Base-by-base conservation (phyloP, 1,140 invertebrate species). In the Coelopa frigida region DNA sequence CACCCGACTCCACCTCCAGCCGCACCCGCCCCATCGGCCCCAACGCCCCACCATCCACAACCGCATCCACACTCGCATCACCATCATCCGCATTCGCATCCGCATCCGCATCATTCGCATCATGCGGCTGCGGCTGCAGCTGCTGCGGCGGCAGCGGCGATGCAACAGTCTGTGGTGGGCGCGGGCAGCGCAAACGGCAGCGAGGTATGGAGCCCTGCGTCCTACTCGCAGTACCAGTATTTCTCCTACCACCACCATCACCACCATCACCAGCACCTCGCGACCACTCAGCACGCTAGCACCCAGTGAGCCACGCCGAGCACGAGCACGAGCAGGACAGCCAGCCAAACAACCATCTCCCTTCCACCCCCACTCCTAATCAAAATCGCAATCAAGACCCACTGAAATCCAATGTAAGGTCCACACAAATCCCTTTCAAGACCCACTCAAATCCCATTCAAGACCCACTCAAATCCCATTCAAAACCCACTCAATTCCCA, bases 141-240 rank as follows among this genome's bases (percentile, higher is more conserved):
- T 17, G 27, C 36, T 42, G 31, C 38, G 12, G 36, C 38, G 7
- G n/a, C 41, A 15, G 26, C 41, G 11, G 35, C 43, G 15, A n/a
- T n/a, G n/a, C n/a, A n/a, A n/a, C n/a, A n/a, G n/a, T n/a, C n/a
- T n/a, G n/a, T n/a, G n/a, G n/a, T n/a, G n/a, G n/a, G n/a, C n/a
- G n/a, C n/a, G n/a, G n/a, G n/a, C n/a, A n/a, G n/a, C n/a, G n/a
- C n/a, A n/a, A 53, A 49, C 44, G 50, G 61, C 55, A 66, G 58
- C 57, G 67, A 70, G 67, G 67, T 70, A 70, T 70, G 67, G 67
- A 66, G 68, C 56, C 71, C 72, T 26, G 68, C 71, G 52, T 59
- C 63, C 47, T 72, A 72, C 53, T 56, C 65, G 52, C 65, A 61
- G 53, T 69, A 70, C 51, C 66, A 69, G 53, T 70, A 70, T 58